Conservation (phyloP, 2,797 vertebrate species). For the Muscicapa comitata region DNA sequence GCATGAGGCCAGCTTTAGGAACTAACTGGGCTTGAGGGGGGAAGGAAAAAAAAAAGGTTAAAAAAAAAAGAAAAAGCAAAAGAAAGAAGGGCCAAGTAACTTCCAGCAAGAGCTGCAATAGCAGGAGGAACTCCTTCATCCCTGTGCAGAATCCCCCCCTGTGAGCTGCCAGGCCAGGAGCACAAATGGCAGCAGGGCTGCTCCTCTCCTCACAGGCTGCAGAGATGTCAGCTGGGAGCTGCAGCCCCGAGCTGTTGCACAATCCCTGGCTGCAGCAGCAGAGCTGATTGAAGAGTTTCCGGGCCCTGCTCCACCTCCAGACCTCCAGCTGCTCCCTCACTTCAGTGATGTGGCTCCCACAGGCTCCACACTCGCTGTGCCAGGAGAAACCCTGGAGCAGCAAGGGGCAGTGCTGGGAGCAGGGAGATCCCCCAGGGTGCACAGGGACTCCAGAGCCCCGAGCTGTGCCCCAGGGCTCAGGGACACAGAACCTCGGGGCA, state of each 20-base stretch:
- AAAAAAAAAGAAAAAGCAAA: too few species aligned
- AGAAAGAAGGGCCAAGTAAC: not conserved
- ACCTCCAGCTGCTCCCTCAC: conserved; percentile 39
- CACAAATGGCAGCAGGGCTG: not conserved
- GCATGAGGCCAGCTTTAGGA: conserved; percentile 41
- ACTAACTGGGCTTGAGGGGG: not conserved
- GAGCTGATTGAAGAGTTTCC: conserved; percentile 48
- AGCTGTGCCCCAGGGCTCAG: not conserved
- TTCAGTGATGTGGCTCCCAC: conserved; percentile 16
- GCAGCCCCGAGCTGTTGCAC: conserved; percentile 22
- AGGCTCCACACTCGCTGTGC: not conserved
- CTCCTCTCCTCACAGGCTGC: conserved; percentile 17
- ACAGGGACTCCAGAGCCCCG: not conserved
- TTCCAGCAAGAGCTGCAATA: not conserved
- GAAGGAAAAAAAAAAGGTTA: not conserved
- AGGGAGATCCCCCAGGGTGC: not conserved
- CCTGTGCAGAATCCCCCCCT: not conserved
- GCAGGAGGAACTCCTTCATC: not conserved
- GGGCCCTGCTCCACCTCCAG: conserved; percentile 43
- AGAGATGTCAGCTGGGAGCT: not conserved
- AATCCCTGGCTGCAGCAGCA: conserved; percentile 32
- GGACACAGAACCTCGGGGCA: not conserved
- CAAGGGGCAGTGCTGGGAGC: not conserved
- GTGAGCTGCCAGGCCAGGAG: not conserved
- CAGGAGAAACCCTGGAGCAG: not conserved